Evolutionary conservation across 2,888 invertebrate genomes (phyloP).

Genomic region (Hemithea aestivaria): DNA sequence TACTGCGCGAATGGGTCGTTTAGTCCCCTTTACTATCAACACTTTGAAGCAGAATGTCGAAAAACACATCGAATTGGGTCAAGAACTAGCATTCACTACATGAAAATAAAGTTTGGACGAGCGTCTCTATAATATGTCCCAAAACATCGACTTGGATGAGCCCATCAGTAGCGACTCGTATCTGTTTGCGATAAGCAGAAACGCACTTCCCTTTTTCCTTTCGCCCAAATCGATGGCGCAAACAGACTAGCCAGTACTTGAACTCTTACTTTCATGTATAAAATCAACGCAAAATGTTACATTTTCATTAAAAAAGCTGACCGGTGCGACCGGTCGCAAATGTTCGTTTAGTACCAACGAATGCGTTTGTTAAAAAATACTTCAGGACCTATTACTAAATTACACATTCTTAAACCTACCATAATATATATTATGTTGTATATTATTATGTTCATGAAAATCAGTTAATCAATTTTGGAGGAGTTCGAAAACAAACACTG

Average conservation of each 20-base stretch:
- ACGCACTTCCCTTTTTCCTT: conserved; percentile 44
- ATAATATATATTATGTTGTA: no score
- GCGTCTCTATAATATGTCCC: conserved; percentile 24
- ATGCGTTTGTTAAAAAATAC: no score
- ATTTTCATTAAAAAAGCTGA: no score
- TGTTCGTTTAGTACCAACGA: no score
- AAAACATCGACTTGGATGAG: conserved; percentile 52
- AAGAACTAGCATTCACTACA: conserved; percentile 8
- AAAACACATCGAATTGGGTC: conserved; percentile 14
- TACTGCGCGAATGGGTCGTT: background rate
- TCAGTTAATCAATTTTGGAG: no score
- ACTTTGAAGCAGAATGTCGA: conserved; percentile 5
- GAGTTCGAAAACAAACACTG: no score
- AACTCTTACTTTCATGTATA: background rate
- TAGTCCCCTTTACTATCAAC: conserved; percentile 1
- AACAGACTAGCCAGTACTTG: conserved; percentile 4
- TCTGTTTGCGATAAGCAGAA: conserved; percentile 49
- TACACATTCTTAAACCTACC: no score
- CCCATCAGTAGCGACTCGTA: conserved; percentile 43
- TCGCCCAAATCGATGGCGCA: conserved; percentile 40
- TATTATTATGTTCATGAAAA: no score
- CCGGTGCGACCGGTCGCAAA: no score
- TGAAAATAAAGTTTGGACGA: conserved; percentile 14
- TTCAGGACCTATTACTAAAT: no score
- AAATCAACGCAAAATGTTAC: background rate